Evolutionary conservation across 2,113 vertebrate genomes (phyloP).

Genomic region (Romanogobio albipinnatus): DNA sequence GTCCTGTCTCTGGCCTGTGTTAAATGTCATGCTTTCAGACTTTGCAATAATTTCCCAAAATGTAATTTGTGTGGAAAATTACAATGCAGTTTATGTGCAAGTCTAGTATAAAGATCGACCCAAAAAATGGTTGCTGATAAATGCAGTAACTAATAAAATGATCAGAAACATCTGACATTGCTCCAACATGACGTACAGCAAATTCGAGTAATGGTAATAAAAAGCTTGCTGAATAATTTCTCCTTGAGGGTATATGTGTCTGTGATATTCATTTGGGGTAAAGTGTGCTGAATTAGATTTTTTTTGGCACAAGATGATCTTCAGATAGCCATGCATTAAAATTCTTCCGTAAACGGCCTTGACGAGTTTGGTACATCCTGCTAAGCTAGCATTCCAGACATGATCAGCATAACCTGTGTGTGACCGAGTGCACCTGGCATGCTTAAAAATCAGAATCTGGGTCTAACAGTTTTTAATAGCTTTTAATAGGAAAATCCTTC

Average conservation of each 20-base stretch:
- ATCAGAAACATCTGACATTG: not conserved
- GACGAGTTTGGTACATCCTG: slow-evolving; percentile 67
- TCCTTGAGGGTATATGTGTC: not conserved
- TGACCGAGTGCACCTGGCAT: slow-evolving; percentile 45
- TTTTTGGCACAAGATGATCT: slow-evolving; percentile 25
- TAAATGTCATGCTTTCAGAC: no score
- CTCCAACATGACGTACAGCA: not conserved
- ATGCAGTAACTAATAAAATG: not conserved
- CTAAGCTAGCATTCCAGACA: slow-evolving; percentile 70
- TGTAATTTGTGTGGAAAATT: no score
- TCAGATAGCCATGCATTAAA: slow-evolving; percentile 37
- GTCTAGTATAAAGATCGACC: no score
- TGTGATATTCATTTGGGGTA: not conserved
- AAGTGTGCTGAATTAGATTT: not conserved
- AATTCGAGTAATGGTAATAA: not conserved
- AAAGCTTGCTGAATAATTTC: not conserved
- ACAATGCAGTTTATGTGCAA: no score
- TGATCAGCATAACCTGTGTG: slow-evolving; percentile 60
- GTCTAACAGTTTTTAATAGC: not conserved
- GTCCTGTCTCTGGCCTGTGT: no score
- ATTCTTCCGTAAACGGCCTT: slow-evolving; percentile 39
- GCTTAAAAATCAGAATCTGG: slow-evolving; percentile 18
- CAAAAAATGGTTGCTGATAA: not conserved
- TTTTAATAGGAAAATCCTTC: not conserved
- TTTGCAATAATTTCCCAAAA: no score